These are phyloP conservation scores for Chelonus formosanus DNA, from an alignment of 2,888 invertebrate genomes.

Conservation along the genomic window DNA sequence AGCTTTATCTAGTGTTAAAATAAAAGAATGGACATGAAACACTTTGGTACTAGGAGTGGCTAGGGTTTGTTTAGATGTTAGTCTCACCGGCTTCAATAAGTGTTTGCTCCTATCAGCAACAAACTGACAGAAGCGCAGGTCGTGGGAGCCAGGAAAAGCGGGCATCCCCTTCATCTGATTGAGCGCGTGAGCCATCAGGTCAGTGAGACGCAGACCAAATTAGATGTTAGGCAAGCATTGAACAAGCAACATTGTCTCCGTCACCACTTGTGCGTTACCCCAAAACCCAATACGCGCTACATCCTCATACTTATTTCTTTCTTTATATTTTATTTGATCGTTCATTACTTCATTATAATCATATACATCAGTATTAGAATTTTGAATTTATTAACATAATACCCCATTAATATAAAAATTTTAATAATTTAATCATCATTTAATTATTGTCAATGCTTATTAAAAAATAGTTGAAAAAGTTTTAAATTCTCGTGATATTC, in stretches of 20 bases:
- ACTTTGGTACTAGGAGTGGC: slow-evolving; percentile 55
- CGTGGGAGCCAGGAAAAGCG: slow-evolving; percentile 95
- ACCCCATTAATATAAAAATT: too few species aligned
- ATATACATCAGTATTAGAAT: too few species aligned
- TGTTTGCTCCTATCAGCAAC: slow-evolving; percentile 96
- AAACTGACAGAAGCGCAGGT: slow-evolving; percentile 94
- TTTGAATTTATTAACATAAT: too few species aligned
- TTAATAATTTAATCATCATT: too few species aligned
- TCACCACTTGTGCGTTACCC: slow-evolving; percentile 61
- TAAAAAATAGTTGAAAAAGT: too few species aligned
- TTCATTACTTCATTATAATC: background rate
- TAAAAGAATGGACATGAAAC: background rate
- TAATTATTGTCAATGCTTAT: too few species aligned
- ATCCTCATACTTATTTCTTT: background rate
- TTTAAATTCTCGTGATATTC: slow-evolving; percentile 3
- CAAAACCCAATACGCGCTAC: slow-evolving; percentile 10
- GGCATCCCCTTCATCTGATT: slow-evolving; percentile 90
- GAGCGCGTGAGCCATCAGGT: slow-evolving; percentile 66
- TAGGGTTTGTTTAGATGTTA: slow-evolving; percentile 65
- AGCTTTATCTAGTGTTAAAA: background rate
- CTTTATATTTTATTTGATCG: background rate
- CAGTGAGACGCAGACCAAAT: slow-evolving; percentile 62
- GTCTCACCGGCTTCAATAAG: slow-evolving; percentile 94
- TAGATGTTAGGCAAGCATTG: slow-evolving; percentile 65
- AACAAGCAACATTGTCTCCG: slow-evolving; percentile 65